Base-by-base conservation (phyloP, 2,888 invertebrate genomes). In the Apocheima hispidaria region DNA sequence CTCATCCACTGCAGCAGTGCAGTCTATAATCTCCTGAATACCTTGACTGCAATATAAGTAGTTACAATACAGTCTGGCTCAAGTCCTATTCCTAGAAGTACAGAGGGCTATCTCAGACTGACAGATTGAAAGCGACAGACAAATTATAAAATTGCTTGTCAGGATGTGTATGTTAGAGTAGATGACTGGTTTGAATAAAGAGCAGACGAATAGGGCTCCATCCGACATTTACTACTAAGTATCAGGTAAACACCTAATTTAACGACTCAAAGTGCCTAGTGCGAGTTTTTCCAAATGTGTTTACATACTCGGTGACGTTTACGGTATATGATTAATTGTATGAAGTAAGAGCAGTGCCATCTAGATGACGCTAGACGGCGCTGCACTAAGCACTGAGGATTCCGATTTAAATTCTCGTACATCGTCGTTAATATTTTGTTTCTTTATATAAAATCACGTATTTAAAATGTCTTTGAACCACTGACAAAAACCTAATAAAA, bases 101-200 rank as follows among this genome's bases (percentile, higher is more conserved):
- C 12, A 21, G 50, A 50, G 54, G 59, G 59, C 36, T 51, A 46
- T 57, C 56, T 30, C 36, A 55, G 54, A 21, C 41, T 10, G n/a
- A 41, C 43, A 65, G 63, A 68, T 63, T 62, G 65, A 65, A 57
- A 64, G 54, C 57, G 65, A 65, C 60, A 60, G 60, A 60, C 57
- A 61, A 46, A 62, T 63, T 57, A 61, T 48, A 63, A 61, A 40
- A 61, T 61, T 60, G 49, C 53, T 54, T 18, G 28, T 52, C 49
- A 44, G 30, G 20, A 20, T 52, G 21, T 18, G 28, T 18, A 26
- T 54, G 55, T 50, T 48, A 52, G 33, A 49, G 65, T 56, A 46
- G 52, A 60, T 10, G 35, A 43, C 54, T 49, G 35, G 53, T 63
- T 60, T 57, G 44, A 56, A 43, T 50, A 51, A 14, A 50, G 33